Evolutionary conservation across 2,888 invertebrate genomes (phyloP), one percentile per base, ranked within the genome.

Genomic region (Acleris sparsana): DNA sequence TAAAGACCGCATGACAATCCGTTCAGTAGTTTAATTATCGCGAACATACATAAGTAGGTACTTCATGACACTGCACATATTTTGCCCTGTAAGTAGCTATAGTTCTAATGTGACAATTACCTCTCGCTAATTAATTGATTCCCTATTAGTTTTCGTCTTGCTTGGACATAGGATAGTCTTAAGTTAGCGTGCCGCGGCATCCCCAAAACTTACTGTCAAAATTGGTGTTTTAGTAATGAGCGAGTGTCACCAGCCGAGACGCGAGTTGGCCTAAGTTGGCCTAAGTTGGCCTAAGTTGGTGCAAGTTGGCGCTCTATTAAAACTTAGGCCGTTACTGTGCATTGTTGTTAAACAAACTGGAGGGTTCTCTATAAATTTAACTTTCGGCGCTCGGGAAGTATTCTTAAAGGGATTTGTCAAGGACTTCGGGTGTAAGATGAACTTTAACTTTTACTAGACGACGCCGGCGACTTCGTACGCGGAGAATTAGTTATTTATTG

Each of bases 261-360:
- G 22, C 33, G 33, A 9, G 33, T 33, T 33, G 33, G 33, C 33
- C 33, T 33, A 18, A 56, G 22, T 55, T 16, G 55, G 20, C 2
- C 11, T 11, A 44, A 56, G n/a, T 56, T 46, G 25, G 55, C 17
- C 17, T 5, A 22, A 25, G 20, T 56, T 4, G 44, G 64, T 25
- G 22, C 53, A 55, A 65, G 49, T 59, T 56, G 65, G 29, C 49
- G 60, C 58, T 60, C 68, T 67, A 72, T 72, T 72, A 70, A 67
- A 73, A 74, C 70, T 74, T 74, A 70, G 69, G 68, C 72, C 69
- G 70, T 71, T 71, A 72, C 67, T 67, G 66, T 71, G 71, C 72
- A 71, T 70, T 72, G 73, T 71, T 68, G 70, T 62, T 51, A 62
- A 68, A 57, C 64, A 64, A 62, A 68, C 60, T 20, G 43, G 13